Conservation (phyloP, 2,797 vertebrate genomes). For the Botia kubotai region DNA sequence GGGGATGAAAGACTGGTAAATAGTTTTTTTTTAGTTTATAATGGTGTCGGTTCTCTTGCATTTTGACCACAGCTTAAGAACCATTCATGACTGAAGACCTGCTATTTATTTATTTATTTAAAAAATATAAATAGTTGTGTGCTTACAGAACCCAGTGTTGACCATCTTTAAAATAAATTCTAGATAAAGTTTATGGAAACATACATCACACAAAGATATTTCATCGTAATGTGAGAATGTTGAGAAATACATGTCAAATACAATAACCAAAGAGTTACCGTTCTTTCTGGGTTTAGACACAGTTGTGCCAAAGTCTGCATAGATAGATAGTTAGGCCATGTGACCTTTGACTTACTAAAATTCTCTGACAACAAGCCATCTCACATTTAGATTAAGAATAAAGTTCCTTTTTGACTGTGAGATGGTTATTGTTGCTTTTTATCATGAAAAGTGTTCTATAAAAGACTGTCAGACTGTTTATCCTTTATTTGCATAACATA, state of each 20-base stretch:
- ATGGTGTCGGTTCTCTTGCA: no score
- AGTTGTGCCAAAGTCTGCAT: conserved; percentile 3
- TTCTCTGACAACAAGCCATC: background rate
- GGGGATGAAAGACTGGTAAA: no score
- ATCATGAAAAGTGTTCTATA: background rate
- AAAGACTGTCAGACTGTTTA: background rate
- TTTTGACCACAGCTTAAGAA: no score
- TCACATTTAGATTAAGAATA: conserved; percentile 11
- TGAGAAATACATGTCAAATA: background rate
- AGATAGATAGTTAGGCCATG: background rate
- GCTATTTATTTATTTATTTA: no score
- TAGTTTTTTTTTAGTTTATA: no score
- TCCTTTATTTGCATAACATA: no score
- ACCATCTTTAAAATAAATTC: background rate
- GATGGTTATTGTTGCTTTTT: background rate
- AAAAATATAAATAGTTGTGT: background rate
- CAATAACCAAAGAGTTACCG: background rate
- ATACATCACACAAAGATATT: background rate
- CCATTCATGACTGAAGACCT: no score
- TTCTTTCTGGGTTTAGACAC: background rate
- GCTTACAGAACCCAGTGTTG: background rate
- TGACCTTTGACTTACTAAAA: conserved; percentile 25
- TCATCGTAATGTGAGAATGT: background rate
- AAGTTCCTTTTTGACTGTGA: background rate
- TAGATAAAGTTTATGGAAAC: background rate